Evolutionary conservation across 2,888 invertebrate genomes (phyloP), one percentile per base, ranked within the genome.

Genomic region (Scaeva pyrastri): DNA sequence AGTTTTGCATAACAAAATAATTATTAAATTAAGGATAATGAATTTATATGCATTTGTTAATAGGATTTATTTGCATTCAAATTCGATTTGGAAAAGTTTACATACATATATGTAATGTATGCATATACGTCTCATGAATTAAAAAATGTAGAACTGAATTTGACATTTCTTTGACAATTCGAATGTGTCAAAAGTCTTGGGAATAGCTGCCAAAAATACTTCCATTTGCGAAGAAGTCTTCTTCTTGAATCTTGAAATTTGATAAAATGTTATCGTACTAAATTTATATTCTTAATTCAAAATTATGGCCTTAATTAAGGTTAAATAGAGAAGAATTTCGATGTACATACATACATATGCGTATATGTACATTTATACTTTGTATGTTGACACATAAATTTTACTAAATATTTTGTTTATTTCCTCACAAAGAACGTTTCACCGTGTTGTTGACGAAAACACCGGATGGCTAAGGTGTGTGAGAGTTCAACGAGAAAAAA

Each of bases 261-360:
- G 73, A 73, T 77, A 81, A 86, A 70, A 64, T 82, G 74, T 78
- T 73, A 78, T 71, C 77, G n/a, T n/a, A 72, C 77, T 81, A 70
- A 81, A 86, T 85, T 81, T 86, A 76, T 76, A 70, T 70, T 70
- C 86, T 66, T 78, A 82, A 86, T 78, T 86, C 60, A 78, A 74
- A 82, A 86, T 86, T 82, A 86, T 75, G 77, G 41, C 66, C 64
- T 58, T 82, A 86, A 86, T 86, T 82, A 82, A 52, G 77, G 52
- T 77, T 62, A 78, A 80, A 77, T 77, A 73, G 62, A 16, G 43
- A 31, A 41, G 23, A 26, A n/a, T 19, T 23, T 43, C 39, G 62
- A 64, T 16, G 62, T n/a, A n/a, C n/a, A 31, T 26, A 31, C 31
- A 5, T 31, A 26, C 26, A 26, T 31, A 31, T 31, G 8, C 11